Percentiles rank a stretch among this genome's conserved stretches.
Evolutionary conservation across 1,140 invertebrate genomes (phyloP).

Genomic region (Drosophila tani): DNA sequence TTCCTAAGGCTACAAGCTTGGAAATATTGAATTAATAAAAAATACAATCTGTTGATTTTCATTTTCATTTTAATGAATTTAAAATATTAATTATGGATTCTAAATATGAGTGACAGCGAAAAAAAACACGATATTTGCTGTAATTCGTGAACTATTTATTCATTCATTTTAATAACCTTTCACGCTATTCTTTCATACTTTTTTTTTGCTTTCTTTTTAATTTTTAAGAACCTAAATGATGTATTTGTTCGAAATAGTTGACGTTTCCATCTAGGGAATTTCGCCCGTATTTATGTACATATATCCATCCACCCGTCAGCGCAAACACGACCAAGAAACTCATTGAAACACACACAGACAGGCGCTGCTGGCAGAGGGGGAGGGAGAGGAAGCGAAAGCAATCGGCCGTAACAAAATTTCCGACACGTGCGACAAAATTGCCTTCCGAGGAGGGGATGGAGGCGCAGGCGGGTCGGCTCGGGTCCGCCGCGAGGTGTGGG

Average conservation of each 20-base stretch:
- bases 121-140: too few species aligned
- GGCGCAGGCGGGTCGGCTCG: constrained; percentile 13
- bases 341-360: constrained; percentile 32
- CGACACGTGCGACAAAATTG: constrained; percentile 82
- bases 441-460: constrained; percentile 16
- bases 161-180: too few species aligned
- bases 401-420: constrained; percentile 82
- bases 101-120: too few species aligned
- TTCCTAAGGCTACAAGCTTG: neutral
- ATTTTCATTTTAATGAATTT: neutral
- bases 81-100: neutral
- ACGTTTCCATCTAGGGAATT: neutral
- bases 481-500: constrained; percentile 10
- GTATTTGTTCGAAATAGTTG: neutral
- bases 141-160: too few species aligned
- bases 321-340: constrained; percentile 33
- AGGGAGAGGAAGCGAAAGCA: constrained; percentile 58
- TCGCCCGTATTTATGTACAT: constrained; percentile 2
- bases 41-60: too few species aligned
- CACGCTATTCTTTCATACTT: too few species aligned
- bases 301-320: constrained; percentile 22
- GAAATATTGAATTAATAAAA: too few species aligned
- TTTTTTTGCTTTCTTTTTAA: neutral
- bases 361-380: constrained; percentile 8
- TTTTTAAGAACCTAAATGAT: neutral